Evolutionary conservation across 2,113 vertebrate genomes (phyloP).

Genomic region (Python bivittatus): DNA sequence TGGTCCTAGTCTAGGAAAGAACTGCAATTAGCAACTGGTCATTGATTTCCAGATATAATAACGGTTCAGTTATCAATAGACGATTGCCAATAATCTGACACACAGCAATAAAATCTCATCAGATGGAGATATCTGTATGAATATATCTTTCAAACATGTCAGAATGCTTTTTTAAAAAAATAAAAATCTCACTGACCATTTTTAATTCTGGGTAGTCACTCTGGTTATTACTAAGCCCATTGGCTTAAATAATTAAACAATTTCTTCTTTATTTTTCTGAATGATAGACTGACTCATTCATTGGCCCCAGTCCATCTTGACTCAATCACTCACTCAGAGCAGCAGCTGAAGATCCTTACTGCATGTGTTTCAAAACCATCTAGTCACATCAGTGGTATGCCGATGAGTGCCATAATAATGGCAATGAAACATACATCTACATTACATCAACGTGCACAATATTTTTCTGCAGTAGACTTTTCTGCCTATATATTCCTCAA

Average conservation of each 20-base stretch:
- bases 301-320: not conserved
- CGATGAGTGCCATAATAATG: not conserved
- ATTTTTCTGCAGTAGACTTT: not conserved
- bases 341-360: not conserved
- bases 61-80: not conserved
- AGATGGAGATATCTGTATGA: not conserved
- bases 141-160: not conserved
- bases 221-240: not conserved
- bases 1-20: slow-evolving; percentile 9
- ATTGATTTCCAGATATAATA: slow-evolving; percentile 36
- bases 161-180: not conserved
- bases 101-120: not conserved
- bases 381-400: not conserved
- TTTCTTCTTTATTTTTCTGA: not conserved
- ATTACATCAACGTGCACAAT: not conserved
- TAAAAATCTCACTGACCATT: not conserved
- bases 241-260: not conserved
- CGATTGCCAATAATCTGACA: not conserved
- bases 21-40: slow-evolving; percentile 35
- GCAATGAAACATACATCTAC: not conserved
- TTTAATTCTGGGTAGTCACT: not conserved
- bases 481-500: not conserved
- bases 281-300: not conserved
- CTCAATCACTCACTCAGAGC: not conserved
- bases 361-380: not conserved